Conservation (phyloP, 2,797 vertebrate genomes). For the Allenopithecus nigroviridis region DNA sequence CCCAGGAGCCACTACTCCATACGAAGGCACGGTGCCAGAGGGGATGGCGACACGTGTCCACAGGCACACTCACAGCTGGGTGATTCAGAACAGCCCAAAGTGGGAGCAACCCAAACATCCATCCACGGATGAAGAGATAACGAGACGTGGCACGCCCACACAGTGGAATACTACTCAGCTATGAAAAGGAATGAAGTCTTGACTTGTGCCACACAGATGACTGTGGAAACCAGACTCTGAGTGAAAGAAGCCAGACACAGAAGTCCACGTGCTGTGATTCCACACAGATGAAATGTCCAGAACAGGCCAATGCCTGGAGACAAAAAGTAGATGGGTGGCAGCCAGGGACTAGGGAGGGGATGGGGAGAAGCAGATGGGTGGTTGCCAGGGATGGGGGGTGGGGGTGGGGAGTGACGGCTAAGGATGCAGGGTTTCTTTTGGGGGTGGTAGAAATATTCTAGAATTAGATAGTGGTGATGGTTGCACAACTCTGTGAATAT, state of each 20-base stretch:
- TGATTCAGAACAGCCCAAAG: not conserved
- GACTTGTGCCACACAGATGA: rapidly evolving
- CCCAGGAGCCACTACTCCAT: not conserved
- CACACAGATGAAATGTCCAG: rapidly evolving
- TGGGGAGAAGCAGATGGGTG: rapidly evolving
- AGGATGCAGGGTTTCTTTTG: not conserved
- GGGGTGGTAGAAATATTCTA: not conserved
- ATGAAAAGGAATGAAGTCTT: rapidly evolving
- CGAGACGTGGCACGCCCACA: rapidly evolving
- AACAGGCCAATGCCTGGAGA: not conserved
- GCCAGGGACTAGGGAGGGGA: not conserved
- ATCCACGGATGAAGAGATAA: rapidly evolving
- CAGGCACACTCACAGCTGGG: rapidly evolving
- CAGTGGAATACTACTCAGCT: rapidly evolving
- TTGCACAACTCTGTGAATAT: not conserved
- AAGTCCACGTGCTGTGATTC: rapidly evolving
- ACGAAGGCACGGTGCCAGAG: rapidly evolving
- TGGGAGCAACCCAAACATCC: no score
- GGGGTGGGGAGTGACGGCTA: rapidly evolving
- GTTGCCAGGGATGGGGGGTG: not conserved
- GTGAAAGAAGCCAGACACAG: not conserved
- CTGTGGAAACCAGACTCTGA: rapidly evolving
- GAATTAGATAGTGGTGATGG: not conserved
- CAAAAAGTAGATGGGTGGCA: rapidly evolving
- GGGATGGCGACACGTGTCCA: rapidly evolving